Conservation (phyloP, 2,113 vertebrate genomes). For the Gymnogyps californianus region DNA sequence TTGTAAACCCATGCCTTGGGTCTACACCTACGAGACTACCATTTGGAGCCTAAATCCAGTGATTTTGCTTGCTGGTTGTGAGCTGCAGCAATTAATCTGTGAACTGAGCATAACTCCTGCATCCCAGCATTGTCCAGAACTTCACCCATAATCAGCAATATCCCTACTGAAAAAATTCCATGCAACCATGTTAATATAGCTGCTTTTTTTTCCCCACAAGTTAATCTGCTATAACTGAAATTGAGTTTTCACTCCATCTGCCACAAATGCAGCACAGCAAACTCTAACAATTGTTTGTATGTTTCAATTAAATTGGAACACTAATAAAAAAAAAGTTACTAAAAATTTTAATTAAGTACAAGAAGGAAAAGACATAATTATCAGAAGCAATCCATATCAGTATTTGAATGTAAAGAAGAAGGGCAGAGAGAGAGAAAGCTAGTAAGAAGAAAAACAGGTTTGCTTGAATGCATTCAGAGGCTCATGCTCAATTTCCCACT, state of each 20-base stretch:
- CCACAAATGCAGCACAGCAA: background rate
- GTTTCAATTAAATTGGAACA: conserved; percentile 1
- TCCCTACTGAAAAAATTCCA: background rate
- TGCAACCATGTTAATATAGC: background rate
- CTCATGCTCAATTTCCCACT: background rate
- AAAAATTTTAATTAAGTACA: background rate
- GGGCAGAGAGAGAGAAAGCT: background rate
- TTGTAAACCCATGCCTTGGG: background rate
- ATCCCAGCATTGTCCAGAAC: background rate
- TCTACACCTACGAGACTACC: rapidly evolving
- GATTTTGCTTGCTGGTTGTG: background rate
- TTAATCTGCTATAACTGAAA: background rate
- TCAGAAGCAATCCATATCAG: conserved; percentile 19
- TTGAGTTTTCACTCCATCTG: background rate
- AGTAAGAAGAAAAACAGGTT: background rate
- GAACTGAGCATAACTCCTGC: background rate
- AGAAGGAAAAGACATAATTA: background rate
- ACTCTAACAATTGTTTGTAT: background rate
- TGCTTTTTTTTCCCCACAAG: background rate
- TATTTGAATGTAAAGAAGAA: conserved; percentile 34
- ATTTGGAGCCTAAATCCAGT: background rate
- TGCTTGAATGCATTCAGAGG: background rate
- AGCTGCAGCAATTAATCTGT: background rate
- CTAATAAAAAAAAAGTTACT: background rate
- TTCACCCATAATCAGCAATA: background rate